A percentile compares a stretch with the other conserved stretches of the same genome.
Evolutionary conservation across 2,113 vertebrate species (phyloP).

Genomic region (Piprites chloris): DNA sequence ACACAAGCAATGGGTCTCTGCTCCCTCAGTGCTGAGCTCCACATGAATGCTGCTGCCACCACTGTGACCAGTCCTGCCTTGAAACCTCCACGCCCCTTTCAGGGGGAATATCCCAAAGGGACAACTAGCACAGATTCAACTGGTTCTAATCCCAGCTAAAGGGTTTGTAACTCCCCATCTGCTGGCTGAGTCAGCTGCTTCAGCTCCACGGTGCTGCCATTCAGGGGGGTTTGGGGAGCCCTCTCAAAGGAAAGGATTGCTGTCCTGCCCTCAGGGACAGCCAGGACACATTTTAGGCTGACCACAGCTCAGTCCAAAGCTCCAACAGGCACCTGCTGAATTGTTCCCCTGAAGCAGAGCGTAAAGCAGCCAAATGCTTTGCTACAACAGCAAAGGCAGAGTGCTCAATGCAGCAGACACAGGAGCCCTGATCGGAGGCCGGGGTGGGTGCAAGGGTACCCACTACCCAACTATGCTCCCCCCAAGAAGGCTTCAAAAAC

Average conservation of each 20-base stretch:
- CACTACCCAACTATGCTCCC: not conserved
- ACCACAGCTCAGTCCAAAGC: not conserved
- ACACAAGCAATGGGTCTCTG: not conserved
- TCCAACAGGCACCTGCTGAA: not conserved
- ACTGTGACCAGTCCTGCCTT: accelerated
- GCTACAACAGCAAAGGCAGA: not conserved
- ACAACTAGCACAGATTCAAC: not conserved
- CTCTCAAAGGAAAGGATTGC: not conserved
- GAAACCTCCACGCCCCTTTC: not conserved
- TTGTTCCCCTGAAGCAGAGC: not conserved
- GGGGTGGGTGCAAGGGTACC: not conserved
- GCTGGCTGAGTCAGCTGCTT: not conserved
- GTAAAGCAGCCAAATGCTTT: not conserved
- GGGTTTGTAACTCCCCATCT: not conserved
- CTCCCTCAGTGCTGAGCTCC: not conserved
- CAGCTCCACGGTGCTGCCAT: not conserved
- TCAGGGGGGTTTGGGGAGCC: not conserved
- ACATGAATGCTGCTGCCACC: not conserved
- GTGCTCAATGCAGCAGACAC: not conserved
- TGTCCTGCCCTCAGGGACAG: not conserved
- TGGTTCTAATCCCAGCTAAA: not conserved
- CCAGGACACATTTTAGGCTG: not conserved
- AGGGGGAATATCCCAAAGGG: not conserved
- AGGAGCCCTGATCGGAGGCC: not conserved
- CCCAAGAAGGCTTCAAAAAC: not conserved